Conservation (phyloP, 2,888 invertebrate genomes). For the Ennomos fuscantarius region DNA sequence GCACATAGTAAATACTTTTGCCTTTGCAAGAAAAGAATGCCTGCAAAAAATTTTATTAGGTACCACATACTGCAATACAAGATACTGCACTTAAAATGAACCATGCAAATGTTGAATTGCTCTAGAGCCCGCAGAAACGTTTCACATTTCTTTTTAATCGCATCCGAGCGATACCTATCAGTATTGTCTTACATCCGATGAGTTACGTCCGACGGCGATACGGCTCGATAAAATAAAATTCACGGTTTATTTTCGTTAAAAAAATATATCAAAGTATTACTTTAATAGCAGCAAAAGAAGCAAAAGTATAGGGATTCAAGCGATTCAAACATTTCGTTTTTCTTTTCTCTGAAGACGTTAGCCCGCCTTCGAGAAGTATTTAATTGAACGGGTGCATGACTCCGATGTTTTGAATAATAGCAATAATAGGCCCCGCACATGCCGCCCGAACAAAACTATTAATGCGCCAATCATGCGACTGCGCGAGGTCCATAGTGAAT, state of each 20-base stretch:
- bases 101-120: slow-evolving; percentile 63
- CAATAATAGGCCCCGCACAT: slow-evolving; percentile 68
- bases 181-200: slow-evolving; percentile 77
- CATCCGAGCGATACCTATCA: slow-evolving; percentile 70
- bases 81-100: slow-evolving; percentile 74
- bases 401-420: slow-evolving; percentile 75
- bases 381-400: slow-evolving; percentile 77
- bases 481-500: slow-evolving; percentile 23
- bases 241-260: slow-evolving; percentile 68
- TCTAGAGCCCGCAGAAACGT: slow-evolving; percentile 61
- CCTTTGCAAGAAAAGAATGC: slow-evolving; percentile 31
- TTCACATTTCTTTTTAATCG: slow-evolving; percentile 71
- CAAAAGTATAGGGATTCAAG: slow-evolving; percentile 60
- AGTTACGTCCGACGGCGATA: slow-evolving; percentile 68
- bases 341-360: slow-evolving; percentile 66
- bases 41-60: slow-evolving; percentile 50
- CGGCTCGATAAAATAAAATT: slow-evolving; percentile 73
- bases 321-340: slow-evolving; percentile 64
- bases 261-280: slow-evolving; percentile 63
- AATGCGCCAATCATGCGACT: slow-evolving; percentile 41
- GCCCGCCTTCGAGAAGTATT: slow-evolving; percentile 65
- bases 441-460: slow-evolving; percentile 57
- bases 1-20: slow-evolving; percentile 33
- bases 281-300: slow-evolving; percentile 77
- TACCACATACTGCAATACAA: slow-evolving; percentile 62